Evolutionary conservation across 1,140 invertebrate species (phyloP), one percentile per base, ranked within the genome.

Genomic region (Drosophila orosa): DNA sequence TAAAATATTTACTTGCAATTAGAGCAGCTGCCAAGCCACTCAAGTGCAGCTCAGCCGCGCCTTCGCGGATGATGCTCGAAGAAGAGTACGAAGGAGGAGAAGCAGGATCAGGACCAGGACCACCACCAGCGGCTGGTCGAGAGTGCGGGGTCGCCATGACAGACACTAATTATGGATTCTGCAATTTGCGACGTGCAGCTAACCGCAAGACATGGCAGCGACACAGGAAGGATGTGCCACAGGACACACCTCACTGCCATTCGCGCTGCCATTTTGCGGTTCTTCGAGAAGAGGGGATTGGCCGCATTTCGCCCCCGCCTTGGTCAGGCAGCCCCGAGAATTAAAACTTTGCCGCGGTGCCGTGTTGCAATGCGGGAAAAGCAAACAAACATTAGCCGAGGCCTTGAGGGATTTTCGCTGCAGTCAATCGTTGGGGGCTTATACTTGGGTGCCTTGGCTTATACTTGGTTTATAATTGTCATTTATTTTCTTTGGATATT

Each of bases 1-100:
- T 87, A 77, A 89, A 87, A 83, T 87, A 87, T 87, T 87, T 87
- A 87, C 83, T 87, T 89, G 84, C 83, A 87, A 87, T 87, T 87
- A 87, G 83, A 85, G 80, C 69, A 75, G 66, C 78, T 71, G 65
- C 77, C 61, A 68, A 59, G 61, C 80, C 73, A 75, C 82, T 86
- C 79, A 87, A 87, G 69, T 82, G 82, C 83, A 87, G 74, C 77
- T 67, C 59, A 84, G 76, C 61, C 73, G 63, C 67, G 59, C 72
- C 78, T 73, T 47, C 33, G 27, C 54, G 54, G 60, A 58, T 71
- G 60, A 58, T 71, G 67, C 50, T 44, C 29, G 37, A 29, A 24
- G 35, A 61, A 65, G 33, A 15, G 2, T 10, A 48, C n/a, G 25
- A 2, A 48, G 37, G 19, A n/a, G 42, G 35, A 35, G n/a, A 22